Base-by-base conservation (phyloP, 92 coral and sea anemone species). In the Meandrina meandrites region DNA sequence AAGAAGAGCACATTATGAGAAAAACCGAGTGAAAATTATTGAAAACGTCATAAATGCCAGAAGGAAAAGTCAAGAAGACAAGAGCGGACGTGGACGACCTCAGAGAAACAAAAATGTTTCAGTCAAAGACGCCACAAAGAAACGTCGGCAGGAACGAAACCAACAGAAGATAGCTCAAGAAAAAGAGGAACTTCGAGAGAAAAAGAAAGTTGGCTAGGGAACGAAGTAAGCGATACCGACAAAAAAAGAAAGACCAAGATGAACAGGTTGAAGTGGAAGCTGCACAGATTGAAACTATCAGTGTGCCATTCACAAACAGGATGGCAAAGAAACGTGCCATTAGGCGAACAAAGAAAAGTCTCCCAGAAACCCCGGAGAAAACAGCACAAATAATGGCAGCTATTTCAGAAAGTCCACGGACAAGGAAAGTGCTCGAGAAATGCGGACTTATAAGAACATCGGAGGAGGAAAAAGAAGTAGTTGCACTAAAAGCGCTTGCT, bases 21-120 rank as follows among this genome's bases (percentile, higher is more conserved):
- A 83, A 83, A 83, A 73, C 50, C 50, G 48, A 16, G 87, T 72
- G 71, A 83, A 72, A 47, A 83, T 83, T 72, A 72, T 83, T 72
- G 78, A 47, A 83, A 83, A 83, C 28, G 87, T 83, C 34, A 4
- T 28, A 15, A 51, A 83, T 28, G 69, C 47, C 57, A 83, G 80
- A 71, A 73, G 53, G 66, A 50, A 83, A 67, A 68, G 77, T 72
- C 77, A 72, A 72, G 48, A 72, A 72, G 77, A 30, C 47, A 72
- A 72, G 77, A 31, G 48, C 77, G n/a, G 77, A n/a, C n/a, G n/a
- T n/a, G n/a, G n/a, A 72, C 77, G 21, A 72, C 6, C 45, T 40
- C 6, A 2, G 45, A 40, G 45, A 40, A 40, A 40, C 45, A 40
- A 40, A 40, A 40, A 40, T 40, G 6, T 40, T 6, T 40, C 45